A percentile compares a stretch with the other conserved stretches of the same genome.
Conservation (phyloP, 2,888 invertebrate species). For the Volucella inflata region DNA sequence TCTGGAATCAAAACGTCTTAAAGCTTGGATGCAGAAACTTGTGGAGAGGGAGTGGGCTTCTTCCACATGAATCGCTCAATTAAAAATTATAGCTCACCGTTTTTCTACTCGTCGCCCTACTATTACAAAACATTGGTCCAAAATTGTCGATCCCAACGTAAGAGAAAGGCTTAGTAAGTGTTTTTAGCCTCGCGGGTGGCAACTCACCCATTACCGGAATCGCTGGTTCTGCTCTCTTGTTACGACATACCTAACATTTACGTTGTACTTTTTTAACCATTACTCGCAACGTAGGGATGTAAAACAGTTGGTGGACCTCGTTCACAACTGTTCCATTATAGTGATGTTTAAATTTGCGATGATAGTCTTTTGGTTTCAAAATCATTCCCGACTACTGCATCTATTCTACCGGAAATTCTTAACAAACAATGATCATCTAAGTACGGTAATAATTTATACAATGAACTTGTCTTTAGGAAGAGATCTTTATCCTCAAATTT, state of each 20-base stretch:
- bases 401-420: slow-evolving; percentile 42
- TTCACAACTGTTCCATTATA: no score
- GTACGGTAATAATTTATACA: slow-evolving; percentile 39
- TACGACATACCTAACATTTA: no score
- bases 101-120: slow-evolving; percentile 53
- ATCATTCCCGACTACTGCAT: slow-evolving; percentile 22
- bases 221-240: no score
- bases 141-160: slow-evolving; percentile 60
- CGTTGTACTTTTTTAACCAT: no score
- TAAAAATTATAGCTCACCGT: slow-evolving; percentile 49
- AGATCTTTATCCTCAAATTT: slow-evolving; percentile 9
- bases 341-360: no score
- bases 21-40: no score
- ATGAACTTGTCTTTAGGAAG: slow-evolving; percentile 33
- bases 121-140: slow-evolving; percentile 50
- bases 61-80: slow-evolving; percentile 58
- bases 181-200: slow-evolving; percentile 30
- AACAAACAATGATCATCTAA: slow-evolving; percentile 28
- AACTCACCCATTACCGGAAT: slow-evolving; percentile 46
- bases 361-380: no score
- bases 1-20: no score
- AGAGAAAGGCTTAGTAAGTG: slow-evolving; percentile 58
- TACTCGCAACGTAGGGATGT: no score
- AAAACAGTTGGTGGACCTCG: no score
- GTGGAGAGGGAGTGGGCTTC: slow-evolving; percentile 23